Base-by-base conservation (phyloP, 2,113 vertebrate genomes). In the Tursiops truncatus region DNA sequence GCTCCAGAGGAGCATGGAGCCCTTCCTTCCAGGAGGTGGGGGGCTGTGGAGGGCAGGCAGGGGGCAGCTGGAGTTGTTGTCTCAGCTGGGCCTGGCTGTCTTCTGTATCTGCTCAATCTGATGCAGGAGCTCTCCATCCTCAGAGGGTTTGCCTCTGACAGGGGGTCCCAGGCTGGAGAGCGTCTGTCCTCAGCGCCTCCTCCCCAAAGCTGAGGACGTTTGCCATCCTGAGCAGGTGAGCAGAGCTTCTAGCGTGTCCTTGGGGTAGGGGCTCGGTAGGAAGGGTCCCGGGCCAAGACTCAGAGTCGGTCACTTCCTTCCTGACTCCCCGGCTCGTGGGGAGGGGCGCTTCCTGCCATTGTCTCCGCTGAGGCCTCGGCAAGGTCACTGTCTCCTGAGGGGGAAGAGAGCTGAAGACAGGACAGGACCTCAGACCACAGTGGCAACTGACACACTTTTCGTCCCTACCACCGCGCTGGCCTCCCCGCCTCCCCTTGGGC, bases 401-500 rank as follows among this genome's bases (percentile, higher is more conserved):
- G 98, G 97, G 97, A 98, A 98, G 86, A 76, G 67, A 71, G 86
- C 96, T 71, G 93, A 50, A 62, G 87, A 89, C 91, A 47, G 81
- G 82, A 91, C 96, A 73, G 97, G 96, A 82, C 97, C 98, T 98
- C 95, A 96, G 97, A 98, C 97, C 97, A 84, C 97, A 97, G 94
- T 60, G 77, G 92, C 93, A 96, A 70, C 97, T 88, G 97, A 96
- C 98, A 62, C 86, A 94, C 88, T 98, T 98, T 96, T 96, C 82
- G 7, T 91, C 83, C 67, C 20, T 2, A 11, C 44, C 0, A 13
- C 38, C 0, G 1, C 7, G 25, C 53, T 31, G 33, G 44, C 38
- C 65, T 41, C 60, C 25, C 7, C 2, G 5, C 68, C 41, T 58
- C 25, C n/a, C 62, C 21, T 28, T 14, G 0, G 47, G 28, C 13